A percentile compares a stretch with the other conserved stretches of the same genome.
Evolutionary conservation across 2,888 invertebrate species (phyloP).

Genomic region (Cheilosia grossa): DNA sequence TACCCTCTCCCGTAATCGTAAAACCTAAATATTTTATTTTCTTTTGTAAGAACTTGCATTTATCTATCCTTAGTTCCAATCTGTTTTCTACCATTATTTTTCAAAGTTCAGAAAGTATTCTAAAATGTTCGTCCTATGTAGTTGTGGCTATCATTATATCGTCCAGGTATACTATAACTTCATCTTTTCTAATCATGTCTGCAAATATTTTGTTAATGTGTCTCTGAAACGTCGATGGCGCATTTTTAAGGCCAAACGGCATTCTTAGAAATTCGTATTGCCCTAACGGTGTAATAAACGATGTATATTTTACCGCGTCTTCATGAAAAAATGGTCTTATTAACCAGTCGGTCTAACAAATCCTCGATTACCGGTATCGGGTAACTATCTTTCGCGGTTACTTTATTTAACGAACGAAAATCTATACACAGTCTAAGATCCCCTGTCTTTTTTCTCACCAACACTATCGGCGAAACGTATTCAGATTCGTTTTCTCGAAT

Average conservation of each 20-base stretch:
- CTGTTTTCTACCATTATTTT: no score
- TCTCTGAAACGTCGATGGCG: background rate
- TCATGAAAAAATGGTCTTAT: no score
- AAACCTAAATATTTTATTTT: no score
- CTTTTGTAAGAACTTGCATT: no score
- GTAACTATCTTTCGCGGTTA: no score
- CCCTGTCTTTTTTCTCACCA: background rate
- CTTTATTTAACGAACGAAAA: no score
- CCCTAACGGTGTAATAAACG: background rate
- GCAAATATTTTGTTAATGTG: background rate
- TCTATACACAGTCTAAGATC: background rate
- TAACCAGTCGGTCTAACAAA: no score
- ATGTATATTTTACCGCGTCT: background rate
- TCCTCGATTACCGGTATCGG: no score
- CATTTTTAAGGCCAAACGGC: background rate
- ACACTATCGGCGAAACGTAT: background rate
- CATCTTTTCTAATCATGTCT: background rate
- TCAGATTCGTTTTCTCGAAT: background rate
- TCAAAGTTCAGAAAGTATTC: no score
- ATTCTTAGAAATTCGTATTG: background rate
- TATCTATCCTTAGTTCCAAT: no score
- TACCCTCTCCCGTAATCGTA: no score
- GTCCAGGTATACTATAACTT: background rate
- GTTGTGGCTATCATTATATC: background rate
- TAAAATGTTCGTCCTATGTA: background rate